Evolutionary conservation across 2,888 invertebrate species (phyloP), one percentile per base, ranked within the genome.

Genomic region (Polylopha cassiicola): DNA sequence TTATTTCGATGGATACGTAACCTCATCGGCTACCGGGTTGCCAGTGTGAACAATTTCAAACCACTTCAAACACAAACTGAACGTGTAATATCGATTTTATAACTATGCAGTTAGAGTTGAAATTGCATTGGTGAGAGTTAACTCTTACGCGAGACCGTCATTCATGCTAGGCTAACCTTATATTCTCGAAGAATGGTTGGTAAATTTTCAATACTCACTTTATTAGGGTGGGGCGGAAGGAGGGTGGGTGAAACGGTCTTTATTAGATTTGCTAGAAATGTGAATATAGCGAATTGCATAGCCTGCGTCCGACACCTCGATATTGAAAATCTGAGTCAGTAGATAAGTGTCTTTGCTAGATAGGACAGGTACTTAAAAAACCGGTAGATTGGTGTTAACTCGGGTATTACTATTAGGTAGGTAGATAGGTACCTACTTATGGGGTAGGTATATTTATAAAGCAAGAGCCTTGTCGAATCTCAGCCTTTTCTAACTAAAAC

Each of bases 151-250:
- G 57, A 61, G 57, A 65, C 65, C 69, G 66, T 66, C 71, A 69
- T 71, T 71, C 67, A 66, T 65, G 62, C 65, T 52, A 55, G 61
- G 58, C 73, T 82, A 85, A 82, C 82, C 77, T 82, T 78, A 80
- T 85, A 82, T 77, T 75, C 74, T 65, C 66, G 69, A 74, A 84
- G 84, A 86, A 86, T 82, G 80, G 80, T 77, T 81, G 81, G 81
- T 84, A 86, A 86, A 86, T 86, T 86, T 86, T 86, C 86, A 86
- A 86, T 87, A 84, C 79, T 73, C 79, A 78, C 85, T 86, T 85
- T 86, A 86, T 86, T 81, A 87, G 69, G 78, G 77, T 73, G 57
- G 71, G 67, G 66, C 69, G 78, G 74, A 70, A 69, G 64, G 70
- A 73, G 74, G 77, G 77, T 70, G 75, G 67, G 61, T 58, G 69